A percentile compares a stretch with the other conserved stretches of the same genome.
These are phyloP conservation scores for Magallana nippona DNA, from an alignment of 2,888 invertebrate genomes.

Conservation along the genomic window DNA sequence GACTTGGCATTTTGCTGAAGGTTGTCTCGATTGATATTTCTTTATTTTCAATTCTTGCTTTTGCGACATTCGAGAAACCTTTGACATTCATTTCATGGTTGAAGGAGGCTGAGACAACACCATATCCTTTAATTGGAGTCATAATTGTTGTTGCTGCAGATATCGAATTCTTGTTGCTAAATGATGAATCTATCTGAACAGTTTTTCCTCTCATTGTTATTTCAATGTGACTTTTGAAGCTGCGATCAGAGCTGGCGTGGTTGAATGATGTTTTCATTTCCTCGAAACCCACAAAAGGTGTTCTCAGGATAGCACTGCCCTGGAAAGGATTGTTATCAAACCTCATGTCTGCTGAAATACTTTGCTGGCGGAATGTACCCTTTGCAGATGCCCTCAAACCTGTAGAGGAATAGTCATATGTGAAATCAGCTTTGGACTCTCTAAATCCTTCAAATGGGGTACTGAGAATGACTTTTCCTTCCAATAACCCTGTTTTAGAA, in stretches of 20 bases:
- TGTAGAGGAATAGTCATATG: not conserved
- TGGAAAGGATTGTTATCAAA: not conserved
- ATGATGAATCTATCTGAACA: not conserved
- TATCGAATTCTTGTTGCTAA: not conserved
- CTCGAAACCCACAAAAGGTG: conserved; percentile 41
- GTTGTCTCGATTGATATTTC: not conserved
- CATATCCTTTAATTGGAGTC: conserved; percentile 23
- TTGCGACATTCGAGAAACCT: conserved; percentile 51
- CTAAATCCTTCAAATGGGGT: conserved; percentile 41
- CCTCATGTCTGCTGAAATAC: not conserved
- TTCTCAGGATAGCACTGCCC: conserved; percentile 23
- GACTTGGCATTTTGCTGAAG: not conserved
- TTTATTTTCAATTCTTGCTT: conserved; percentile 20
- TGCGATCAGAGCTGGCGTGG: not conserved
- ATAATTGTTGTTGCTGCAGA: conserved; percentile 15
- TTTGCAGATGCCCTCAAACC: conserved; percentile 8
- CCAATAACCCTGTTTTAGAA: not conserved
- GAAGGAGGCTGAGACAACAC: conserved; percentile 40
- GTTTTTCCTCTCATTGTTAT: conserved; percentile 10
- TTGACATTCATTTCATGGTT: conserved; percentile 48
- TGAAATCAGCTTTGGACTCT: conserved; percentile 29
- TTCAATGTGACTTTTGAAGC: not conserved
- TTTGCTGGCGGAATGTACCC: conserved; percentile 30
- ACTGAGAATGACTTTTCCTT: not conserved
- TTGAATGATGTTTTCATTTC: conserved; percentile 33